These are phyloP conservation scores for Lagopus leucura DNA, from an alignment of 2,113 vertebrate species.

Conservation along the genomic window DNA sequence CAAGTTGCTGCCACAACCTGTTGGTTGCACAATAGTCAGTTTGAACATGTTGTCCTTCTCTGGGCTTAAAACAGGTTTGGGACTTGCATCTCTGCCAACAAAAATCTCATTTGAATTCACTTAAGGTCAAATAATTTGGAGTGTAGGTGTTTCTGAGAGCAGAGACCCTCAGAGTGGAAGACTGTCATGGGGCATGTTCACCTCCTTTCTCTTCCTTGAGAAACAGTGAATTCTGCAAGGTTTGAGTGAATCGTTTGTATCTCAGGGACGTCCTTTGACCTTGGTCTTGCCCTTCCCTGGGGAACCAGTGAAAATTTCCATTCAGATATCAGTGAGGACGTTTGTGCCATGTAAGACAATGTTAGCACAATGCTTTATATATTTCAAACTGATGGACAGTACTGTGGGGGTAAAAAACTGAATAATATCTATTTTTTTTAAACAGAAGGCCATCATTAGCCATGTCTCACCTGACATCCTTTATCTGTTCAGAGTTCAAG, in stretches of 20 bases:
- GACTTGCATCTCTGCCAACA: background rate
- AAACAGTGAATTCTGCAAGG: background rate
- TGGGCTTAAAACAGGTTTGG: background rate
- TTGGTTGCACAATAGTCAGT: background rate
- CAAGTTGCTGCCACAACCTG: background rate
- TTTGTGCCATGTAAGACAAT: background rate
- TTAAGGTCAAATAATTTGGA: background rate
- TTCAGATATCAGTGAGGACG: background rate
- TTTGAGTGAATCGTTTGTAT: background rate
- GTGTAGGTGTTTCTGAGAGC: background rate
- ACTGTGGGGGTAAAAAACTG: slow-evolving; percentile 74
- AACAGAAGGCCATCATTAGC: slow-evolving; percentile 93
- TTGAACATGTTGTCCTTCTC: background rate
- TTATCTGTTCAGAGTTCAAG: slow-evolving; percentile 96
- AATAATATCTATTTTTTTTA: slow-evolving; percentile 80
- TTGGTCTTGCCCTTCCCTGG: background rate
- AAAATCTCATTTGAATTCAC: background rate
- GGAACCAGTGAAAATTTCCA: background rate
- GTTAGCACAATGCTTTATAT: slow-evolving; percentile 59
- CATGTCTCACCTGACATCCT: slow-evolving; percentile 93
- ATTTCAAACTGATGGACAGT: slow-evolving; percentile 66
- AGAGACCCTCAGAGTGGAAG: background rate
- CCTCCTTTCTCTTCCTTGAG: background rate
- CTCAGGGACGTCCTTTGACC: background rate
- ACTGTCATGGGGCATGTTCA: background rate